Evolutionary conservation across 1,140 invertebrate species (phyloP), one percentile per base, ranked within the genome.

Genomic region (Bombus terrestris): DNA sequence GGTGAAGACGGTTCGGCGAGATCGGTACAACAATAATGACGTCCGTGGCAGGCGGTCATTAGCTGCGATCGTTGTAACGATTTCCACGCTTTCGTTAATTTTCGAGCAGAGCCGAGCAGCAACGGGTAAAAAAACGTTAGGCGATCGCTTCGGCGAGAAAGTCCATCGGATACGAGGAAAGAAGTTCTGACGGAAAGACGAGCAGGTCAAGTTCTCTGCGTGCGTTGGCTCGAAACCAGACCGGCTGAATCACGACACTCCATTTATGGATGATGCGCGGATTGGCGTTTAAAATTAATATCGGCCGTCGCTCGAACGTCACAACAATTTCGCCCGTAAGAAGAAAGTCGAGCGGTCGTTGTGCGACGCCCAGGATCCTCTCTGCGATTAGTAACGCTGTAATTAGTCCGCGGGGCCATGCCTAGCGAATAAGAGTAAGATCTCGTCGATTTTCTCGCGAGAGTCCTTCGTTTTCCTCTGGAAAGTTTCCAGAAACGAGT

Each of bases 191-290:
- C 68, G 71, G 68, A 68, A 84, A 73, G 76, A 85, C 66, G 83
- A 53, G 53, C 66, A 35, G 83, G 69, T 72, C 83, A 53, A 73
- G 76, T 73, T 80, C 76, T 39, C 32, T 32, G 32, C 43, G 73
- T n/a, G 10, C 59, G 59, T 80, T 68, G 28, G 57, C 53, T 59
- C 68, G 66, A 64, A 79, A 83, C 64, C 82, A 69, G 82, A 77
- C 64, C 82, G 83, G 75, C 76, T 85, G 83, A 85, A 85, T 85
- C 83, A 85, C 83, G 76, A 57, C 75, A 76, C 32, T 64, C 83
- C 83, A 85, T 85, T 85, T 85, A 85, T 73, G 83, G 76, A 41
- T 53, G 68, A 85, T 22, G 83, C 75, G 76, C 53, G n/a, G 76
- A 85, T 85, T 80, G 83, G 9, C 66, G 57, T 79, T 79, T 62